phyloP scores from a whole-genome alignment of 2,797 vertebrate genomes.

The Centropyge bicolor region DNA sequence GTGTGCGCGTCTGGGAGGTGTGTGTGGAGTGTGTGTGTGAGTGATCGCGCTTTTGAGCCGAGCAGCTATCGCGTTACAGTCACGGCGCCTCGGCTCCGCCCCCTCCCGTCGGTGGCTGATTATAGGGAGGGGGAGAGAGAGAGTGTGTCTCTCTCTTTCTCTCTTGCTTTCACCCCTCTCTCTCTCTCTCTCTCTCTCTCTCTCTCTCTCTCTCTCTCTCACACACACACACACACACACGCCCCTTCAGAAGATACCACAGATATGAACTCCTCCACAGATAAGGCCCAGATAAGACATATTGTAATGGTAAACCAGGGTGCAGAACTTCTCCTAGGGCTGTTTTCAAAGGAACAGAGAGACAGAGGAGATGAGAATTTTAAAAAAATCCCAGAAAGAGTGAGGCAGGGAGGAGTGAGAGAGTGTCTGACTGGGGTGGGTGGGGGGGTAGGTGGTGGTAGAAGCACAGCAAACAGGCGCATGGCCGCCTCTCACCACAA shows the following conservation, averaged over 20 bases:
- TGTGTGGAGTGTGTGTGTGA: conserved; percentile 81
- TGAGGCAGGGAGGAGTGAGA: conserved; percentile 24
- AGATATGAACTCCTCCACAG: conserved; percentile 55
- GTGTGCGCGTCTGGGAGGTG: conserved; percentile 59
- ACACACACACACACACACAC: conserved; percentile 9
- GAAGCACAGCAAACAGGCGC: conserved; percentile 29
- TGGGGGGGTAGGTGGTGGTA: background rate
- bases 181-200: background rate
- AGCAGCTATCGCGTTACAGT: conserved; percentile 90
- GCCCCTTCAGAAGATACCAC: conserved; percentile 46
- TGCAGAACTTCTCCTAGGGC: conserved; percentile 52
- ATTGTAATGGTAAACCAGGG: conserved; percentile 56
- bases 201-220: conserved; percentile 3
- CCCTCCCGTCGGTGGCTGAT: conserved; percentile 82
- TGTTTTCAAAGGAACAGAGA: conserved; percentile 44
- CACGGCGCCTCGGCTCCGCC: conserved; percentile 87
- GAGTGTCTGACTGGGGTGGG: conserved; percentile 6
- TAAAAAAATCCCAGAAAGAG: conserved; percentile 29
- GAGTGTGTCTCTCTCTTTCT: background rate
- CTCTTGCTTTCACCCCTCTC: background rate
- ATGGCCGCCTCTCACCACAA: conserved; percentile 42
- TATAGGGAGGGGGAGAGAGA: conserved; percentile 68
- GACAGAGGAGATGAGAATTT: background rate
- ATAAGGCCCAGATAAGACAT: conserved; percentile 60
- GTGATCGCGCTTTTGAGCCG: conserved; percentile 84